Conservation (phyloP, 1,140 invertebrate species). For the Drosophila melanica region DNA sequence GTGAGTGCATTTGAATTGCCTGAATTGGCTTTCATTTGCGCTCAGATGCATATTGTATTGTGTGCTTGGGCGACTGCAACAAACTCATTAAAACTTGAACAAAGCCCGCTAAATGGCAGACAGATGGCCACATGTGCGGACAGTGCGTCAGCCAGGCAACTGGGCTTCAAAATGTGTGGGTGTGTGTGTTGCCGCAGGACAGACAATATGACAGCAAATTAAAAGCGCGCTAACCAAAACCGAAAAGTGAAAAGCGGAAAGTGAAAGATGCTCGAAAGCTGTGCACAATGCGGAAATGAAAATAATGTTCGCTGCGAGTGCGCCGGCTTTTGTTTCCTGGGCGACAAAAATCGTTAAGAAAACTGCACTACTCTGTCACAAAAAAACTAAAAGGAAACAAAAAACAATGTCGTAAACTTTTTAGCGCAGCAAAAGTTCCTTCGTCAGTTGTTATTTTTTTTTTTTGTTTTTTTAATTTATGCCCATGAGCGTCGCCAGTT, state of each 20-base stretch:
- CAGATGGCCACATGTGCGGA: constrained; percentile 28
- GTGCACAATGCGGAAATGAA: constrained; percentile 47
- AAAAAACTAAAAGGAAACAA: constrained; percentile 7
- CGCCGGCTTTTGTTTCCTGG: constrained; percentile 48
- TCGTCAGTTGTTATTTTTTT: constrained; percentile 21
- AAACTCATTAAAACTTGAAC: constrained; percentile 54
- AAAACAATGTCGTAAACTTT: constrained; percentile 40
- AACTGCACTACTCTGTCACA: constrained; percentile 37
- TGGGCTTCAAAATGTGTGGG: constrained; percentile 3
- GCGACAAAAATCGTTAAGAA: constrained; percentile 62
- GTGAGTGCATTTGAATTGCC: neutral
- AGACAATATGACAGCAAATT: constrained; percentile 44
- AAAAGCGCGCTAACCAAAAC: constrained; percentile 24
- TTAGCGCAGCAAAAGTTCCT: constrained; percentile 34
- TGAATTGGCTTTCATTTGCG: neutral
- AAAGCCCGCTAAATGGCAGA: constrained; percentile 13
- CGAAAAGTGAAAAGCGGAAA: constrained; percentile 30
- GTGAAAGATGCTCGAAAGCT: constrained; percentile 23
- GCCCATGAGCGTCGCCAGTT: constrained; percentile 41
- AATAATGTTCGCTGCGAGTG: constrained; percentile 53
- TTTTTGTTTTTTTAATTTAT: constrained; percentile 67
- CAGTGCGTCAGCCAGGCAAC: neutral
- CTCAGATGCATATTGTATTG: neutral
- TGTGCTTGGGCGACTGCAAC: constrained; percentile 9
- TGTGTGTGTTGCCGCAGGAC: constrained; percentile 21